Evolutionary conservation across 2,888 invertebrate genomes (phyloP).

Genomic region (Erebia palarica): DNA sequence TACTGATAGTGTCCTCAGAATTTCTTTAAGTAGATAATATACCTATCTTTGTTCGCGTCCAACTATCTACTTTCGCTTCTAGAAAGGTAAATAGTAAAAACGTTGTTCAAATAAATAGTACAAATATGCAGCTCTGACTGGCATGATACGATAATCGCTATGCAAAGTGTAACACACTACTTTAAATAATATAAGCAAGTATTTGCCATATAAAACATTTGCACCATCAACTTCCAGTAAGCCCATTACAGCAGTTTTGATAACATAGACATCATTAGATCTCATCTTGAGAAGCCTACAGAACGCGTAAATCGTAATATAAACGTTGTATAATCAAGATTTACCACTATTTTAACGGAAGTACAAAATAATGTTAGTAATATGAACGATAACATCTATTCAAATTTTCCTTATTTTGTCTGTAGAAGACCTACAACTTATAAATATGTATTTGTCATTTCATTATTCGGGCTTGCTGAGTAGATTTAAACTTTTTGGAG

Average conservation of each 20-base stretch:
- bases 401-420: background rate
- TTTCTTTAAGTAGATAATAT: background rate
- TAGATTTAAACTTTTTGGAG: background rate
- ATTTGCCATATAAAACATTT: conserved; percentile 7
- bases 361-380: background rate
- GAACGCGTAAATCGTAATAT: background rate
- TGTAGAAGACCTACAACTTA: background rate
- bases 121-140: conserved; percentile 1
- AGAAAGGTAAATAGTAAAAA: background rate
- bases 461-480: background rate
- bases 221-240: conserved; percentile 3
- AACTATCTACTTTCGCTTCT: conserved; percentile 1
- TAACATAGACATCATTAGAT: conserved; percentile 9
- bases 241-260: conserved; percentile 10
- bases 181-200: conserved; percentile 17
- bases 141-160: conserved; percentile 16
- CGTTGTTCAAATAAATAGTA: conserved; percentile 15
- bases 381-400: background rate
- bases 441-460: background rate
- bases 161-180: conserved; percentile 6
- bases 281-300: conserved; percentile 6
- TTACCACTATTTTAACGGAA: conserved; percentile 6
- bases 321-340: background rate
- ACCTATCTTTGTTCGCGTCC: background rate
- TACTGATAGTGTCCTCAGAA: background rate